A percentile compares a stretch with the other conserved stretches of the same genome.
These are phyloP conservation scores for Lysandra coridon DNA, from an alignment of 2,888 invertebrate species.

Conservation along the genomic window DNA sequence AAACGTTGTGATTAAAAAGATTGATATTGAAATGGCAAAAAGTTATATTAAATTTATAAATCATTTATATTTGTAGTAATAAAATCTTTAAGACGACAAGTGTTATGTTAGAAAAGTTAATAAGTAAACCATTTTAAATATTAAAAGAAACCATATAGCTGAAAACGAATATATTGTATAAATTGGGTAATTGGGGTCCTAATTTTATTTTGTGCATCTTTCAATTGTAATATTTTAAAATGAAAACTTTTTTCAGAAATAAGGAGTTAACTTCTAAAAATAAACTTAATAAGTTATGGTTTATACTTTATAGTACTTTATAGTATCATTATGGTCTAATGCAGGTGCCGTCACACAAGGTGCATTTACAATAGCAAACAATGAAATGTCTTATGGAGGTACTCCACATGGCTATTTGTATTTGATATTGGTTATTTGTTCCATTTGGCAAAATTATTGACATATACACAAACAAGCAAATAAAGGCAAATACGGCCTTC, in stretches of 20 bases:
- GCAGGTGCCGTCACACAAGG: not conserved
- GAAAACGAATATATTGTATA: not conserved
- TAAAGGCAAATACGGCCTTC: no score
- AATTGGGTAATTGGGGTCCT: not conserved
- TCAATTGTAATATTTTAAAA: no score
- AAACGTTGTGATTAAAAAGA: slow-evolving; percentile 28
- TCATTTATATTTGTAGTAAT: not conserved
- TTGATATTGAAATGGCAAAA: slow-evolving; percentile 24
- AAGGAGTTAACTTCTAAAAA: not conserved
- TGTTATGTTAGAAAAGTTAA: not conserved
- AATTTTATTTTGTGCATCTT: no score
- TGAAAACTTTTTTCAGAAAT: not conserved
- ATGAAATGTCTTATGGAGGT: not conserved
- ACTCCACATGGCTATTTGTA: no score
- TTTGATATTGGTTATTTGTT: no score
- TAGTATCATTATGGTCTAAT: not conserved
- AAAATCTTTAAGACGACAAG: not conserved
- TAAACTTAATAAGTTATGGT: not conserved
- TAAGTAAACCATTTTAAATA: not conserved
- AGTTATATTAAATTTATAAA: not conserved
- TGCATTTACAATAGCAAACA: slow-evolving; percentile 29
- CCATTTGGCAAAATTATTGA: no score
- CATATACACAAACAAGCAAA: no score
- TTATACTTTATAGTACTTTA: no score
- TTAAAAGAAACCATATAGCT: not conserved